Conservation (phyloP, 2,888 invertebrate species). For the Melanchra persicariae region DNA sequence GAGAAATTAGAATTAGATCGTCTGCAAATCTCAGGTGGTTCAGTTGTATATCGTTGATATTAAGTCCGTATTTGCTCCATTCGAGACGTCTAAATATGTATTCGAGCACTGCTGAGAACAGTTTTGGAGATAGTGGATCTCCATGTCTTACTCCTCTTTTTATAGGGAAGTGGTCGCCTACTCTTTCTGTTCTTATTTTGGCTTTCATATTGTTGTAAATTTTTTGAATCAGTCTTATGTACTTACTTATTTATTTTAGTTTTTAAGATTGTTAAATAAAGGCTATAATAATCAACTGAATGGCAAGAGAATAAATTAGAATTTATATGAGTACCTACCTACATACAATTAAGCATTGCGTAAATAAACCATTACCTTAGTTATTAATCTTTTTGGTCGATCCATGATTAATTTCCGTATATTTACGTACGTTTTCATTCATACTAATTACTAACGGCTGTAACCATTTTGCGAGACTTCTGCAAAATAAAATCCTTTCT, state of each 20-base stretch:
- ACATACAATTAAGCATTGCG: slow-evolving; percentile 3
- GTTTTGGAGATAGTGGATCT: background rate
- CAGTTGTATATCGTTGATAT: background rate
- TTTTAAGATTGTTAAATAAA: too few relatives aligned
- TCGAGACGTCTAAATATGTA: background rate
- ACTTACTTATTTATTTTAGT: too few relatives aligned
- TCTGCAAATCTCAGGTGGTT: too few relatives aligned
- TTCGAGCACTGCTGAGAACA: background rate
- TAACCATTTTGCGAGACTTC: background rate
- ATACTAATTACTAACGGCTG: background rate
- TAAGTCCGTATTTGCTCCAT: background rate
- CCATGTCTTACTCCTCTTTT: too few relatives aligned
- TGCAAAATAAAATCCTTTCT: too few relatives aligned
- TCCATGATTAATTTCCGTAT: background rate
- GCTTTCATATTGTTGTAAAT: too few relatives aligned
- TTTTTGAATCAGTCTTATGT: too few relatives aligned
- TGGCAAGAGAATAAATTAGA: slow-evolving; percentile 11
- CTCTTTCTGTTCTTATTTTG: too few relatives aligned
- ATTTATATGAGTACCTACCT: slow-evolving; percentile 3
- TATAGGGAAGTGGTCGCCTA: too few relatives aligned
- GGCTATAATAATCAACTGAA: too few relatives aligned
- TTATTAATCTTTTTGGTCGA: background rate
- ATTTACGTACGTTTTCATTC: slow-evolving; percentile 10
- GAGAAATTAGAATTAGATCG: background rate
- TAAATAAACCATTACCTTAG: background rate